Evolutionary conservation across 2,888 invertebrate species (phyloP), one percentile per base, ranked within the genome.

Genomic region (Antheraea assamensis): DNA sequence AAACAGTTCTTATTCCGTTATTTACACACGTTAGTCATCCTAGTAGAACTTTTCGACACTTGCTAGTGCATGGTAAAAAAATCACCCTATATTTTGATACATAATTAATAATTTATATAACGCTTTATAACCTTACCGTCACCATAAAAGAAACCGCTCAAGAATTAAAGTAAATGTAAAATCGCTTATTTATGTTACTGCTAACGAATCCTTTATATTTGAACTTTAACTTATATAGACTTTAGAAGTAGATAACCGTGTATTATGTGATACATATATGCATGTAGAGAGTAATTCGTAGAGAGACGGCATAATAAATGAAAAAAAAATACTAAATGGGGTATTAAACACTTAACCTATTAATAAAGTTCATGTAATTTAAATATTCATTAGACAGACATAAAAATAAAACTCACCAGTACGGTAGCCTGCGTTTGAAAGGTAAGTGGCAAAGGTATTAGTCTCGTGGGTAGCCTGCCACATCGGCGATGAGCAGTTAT

Each of bases 381-480:
- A 55, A n/a, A n/a, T 31, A 13, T 15, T 7, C 13, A 35, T 42
- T 61, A 68, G 27, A 19, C 55, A 74, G 19, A 27, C 61, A 73
- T n/a, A n/a, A n/a, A 70, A 71, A 17, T n/a, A 64, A 70, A 35
- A 87, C 95, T 95, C 85, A 96, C 98, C 99, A 83, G 98, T 99
- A 76, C 98, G 96, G 90, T 99, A 99, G 72, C 99, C 99, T 52
- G 98, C 98, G 86, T 98, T 98, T 82, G 98, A 98, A 72, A 98
- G 96, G 88, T 98, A 98, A 1, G 98, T 97, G 73, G 98, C 98
- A 88, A 99, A 99, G 71, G 98, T 98, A 83, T 97, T 96, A 30
- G 98, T 97, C 93, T 99, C 99, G 87, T 98, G 98, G 58, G 96
- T 97, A 74, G 97, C 97, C 92, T 99, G 98, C 99, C 99, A 99